phyloP scores from a whole-genome alignment of 2,113 vertebrate genomes.

The Sardina pilchardus region DNA sequence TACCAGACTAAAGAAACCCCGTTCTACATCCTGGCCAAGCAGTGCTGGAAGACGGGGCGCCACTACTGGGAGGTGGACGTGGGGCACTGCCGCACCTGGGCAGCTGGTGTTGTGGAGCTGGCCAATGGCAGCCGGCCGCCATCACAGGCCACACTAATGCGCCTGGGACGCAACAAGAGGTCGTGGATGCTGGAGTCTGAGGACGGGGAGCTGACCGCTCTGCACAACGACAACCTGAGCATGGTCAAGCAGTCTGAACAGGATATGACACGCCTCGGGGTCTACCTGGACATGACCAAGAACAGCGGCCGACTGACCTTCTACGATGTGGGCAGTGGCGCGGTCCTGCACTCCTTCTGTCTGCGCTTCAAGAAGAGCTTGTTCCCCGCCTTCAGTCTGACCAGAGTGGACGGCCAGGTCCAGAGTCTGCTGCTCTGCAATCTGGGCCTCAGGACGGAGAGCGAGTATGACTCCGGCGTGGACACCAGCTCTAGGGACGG shows the following conservation, averaged over 20 bases:
- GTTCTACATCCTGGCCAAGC: slow-evolving; percentile 25
- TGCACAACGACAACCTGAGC: slow-evolving; percentile 23
- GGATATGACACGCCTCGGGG: slow-evolving; percentile 30
- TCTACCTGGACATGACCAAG: slow-evolving; percentile 37
- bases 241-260: neutral
- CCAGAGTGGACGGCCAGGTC: neutral
- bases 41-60: slow-evolving; percentile 30
- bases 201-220: slow-evolving; percentile 20
- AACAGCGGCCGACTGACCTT: slow-evolving; percentile 36
- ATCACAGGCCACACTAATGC: neutral
- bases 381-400: slow-evolving; percentile 33
- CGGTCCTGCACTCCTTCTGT: slow-evolving; percentile 18
- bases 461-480: neutral
- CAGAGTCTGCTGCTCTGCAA: slow-evolving; percentile 23
- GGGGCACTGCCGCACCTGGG: slow-evolving; percentile 30
- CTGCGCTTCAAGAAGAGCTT: slow-evolving; percentile 1
- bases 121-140: neutral
- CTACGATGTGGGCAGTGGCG: slow-evolving; percentile 24
- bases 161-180: slow-evolving; percentile 6
- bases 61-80: slow-evolving; percentile 52
- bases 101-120: slow-evolving; percentile 34
- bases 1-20: neutral
- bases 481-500: neutral
- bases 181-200: slow-evolving; percentile 36
- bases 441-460: neutral